phyloP scores from a whole-genome alignment of 2,888 invertebrate species.

The Adelphocoris suturalis region DNA sequence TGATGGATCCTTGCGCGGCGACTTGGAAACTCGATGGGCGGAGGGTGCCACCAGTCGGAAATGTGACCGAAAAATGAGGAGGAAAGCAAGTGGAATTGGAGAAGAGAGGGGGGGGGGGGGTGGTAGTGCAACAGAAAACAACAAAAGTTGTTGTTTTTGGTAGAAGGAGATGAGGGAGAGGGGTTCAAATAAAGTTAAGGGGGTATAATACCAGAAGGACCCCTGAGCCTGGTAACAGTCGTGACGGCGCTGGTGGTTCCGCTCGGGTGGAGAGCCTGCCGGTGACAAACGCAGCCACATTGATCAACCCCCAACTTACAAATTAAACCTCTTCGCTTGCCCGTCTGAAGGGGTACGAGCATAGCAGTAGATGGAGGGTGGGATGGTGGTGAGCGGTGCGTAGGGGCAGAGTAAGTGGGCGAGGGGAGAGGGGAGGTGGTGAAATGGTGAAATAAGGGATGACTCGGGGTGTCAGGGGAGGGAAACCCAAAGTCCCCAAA shows the following conservation, averaged over 20 bases:
- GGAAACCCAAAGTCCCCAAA: background rate
- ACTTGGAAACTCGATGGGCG: slow-evolving; percentile 13
- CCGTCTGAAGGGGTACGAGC: slow-evolving; percentile 44
- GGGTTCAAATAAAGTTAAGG: slow-evolving; percentile 30
- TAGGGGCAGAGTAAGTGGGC: background rate
- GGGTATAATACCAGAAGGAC: slow-evolving; percentile 5
- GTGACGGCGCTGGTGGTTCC: slow-evolving; percentile 52
- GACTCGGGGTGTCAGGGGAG: background rate
- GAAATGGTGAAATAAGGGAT: slow-evolving; percentile 14
- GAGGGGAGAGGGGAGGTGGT: background rate
- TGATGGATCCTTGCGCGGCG: background rate
- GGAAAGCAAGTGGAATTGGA: background rate
- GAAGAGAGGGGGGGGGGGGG: background rate
- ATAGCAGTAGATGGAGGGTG: slow-evolving; percentile 15
- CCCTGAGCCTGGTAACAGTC: slow-evolving; percentile 28
- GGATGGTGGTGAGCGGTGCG: background rate
- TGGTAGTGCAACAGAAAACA: slow-evolving; percentile 6
- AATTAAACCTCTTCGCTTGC: slow-evolving; percentile 62
- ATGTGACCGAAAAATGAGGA: slow-evolving; percentile 14
- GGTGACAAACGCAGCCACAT: slow-evolving; percentile 64
- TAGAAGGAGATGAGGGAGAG: background rate
- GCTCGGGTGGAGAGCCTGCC: slow-evolving; percentile 65
- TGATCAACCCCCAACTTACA: slow-evolving; percentile 69
- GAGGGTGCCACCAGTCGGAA: slow-evolving; percentile 16
- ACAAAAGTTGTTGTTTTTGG: slow-evolving; percentile 19